phyloP scores from a whole-genome alignment of 2,888 invertebrate species.

The Pediacus dermestoides region DNA sequence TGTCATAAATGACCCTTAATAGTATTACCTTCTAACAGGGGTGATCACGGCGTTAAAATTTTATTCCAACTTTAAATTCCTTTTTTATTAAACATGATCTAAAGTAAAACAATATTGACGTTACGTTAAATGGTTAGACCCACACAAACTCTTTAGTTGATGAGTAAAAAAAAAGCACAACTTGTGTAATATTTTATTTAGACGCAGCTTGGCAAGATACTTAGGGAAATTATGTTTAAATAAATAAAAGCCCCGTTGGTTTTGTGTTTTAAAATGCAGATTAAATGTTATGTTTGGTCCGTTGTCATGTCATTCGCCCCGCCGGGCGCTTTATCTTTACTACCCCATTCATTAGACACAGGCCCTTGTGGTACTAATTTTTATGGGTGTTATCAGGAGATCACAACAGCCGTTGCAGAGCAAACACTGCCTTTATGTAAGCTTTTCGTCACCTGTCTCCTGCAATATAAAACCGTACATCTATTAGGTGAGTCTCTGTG shows the following conservation, averaged over 20 bases:
- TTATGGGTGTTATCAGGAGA: conserved; percentile 24
- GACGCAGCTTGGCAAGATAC: too few relatives aligned
- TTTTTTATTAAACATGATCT: too few relatives aligned
- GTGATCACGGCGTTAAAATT: conserved; percentile 15
- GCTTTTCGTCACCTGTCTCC: conserved; percentile 32
- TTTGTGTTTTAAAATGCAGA: conserved; percentile 18
- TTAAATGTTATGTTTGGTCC: conserved; percentile 14
- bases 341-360: conserved; percentile 21
- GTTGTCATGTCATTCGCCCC: conserved; percentile 3
- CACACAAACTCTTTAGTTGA: too few relatives aligned
- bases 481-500: background rate
- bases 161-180: too few relatives aligned
- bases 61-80: conserved; percentile 13
- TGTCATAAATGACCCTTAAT: conserved; percentile 12
- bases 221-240: too few relatives aligned
- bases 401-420: conserved; percentile 28
- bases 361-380: conserved; percentile 28
- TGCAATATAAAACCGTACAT: background rate
- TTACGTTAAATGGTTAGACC: too few relatives aligned
- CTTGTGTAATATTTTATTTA: too few relatives aligned
- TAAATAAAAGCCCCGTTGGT: too few relatives aligned
- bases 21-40: conserved; percentile 9
- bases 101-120: too few relatives aligned
- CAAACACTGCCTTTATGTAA: conserved; percentile 30
- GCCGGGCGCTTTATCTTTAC: conserved; percentile 20